These are phyloP conservation scores for Nudaria mundana DNA, from an alignment of 2,888 invertebrate species.

Conservation along the genomic window DNA sequence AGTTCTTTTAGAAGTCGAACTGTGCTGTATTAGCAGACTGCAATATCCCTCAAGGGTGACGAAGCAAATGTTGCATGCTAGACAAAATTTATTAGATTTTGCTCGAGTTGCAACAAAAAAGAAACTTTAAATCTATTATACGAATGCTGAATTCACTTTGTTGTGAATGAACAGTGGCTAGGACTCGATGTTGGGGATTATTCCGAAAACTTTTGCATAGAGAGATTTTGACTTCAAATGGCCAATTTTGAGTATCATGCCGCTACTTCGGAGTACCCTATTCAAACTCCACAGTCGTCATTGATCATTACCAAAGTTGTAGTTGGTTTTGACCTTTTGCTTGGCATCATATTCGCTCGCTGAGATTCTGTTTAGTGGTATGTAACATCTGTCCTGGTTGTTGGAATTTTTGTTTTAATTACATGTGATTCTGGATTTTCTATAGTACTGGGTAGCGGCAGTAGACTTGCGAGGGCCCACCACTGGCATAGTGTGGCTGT, in stretches of 20 bases:
- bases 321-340: conserved; percentile 10
- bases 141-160: conserved; percentile 20
- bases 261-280: conserved; percentile 25
- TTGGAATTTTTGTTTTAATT: too few species aligned
- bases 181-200: conserved; percentile 42
- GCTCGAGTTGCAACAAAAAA: conserved; percentile 15
- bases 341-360: not conserved
- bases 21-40: conserved; percentile 34
- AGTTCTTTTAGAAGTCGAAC: conserved; percentile 28
- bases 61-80: conserved; percentile 55
- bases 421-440: too few species aligned
- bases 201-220: conserved; percentile 46
- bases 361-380: too few species aligned
- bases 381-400: too few species aligned
- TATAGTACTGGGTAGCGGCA: too few species aligned
- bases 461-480: too few species aligned
- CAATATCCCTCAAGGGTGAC: conserved; percentile 52
- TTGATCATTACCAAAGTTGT: conserved; percentile 20
- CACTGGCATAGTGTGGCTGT: too few species aligned
- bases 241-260: conserved; percentile 38
- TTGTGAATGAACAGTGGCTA: conserved; percentile 23
- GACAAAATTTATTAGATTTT: conserved; percentile 52
- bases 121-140: too few species aligned
- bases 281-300: conserved; percentile 16
- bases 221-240: conserved; percentile 45